Conservation (phyloP, 2,113 vertebrate species). For the Cricetomys ansorgei region DNA sequence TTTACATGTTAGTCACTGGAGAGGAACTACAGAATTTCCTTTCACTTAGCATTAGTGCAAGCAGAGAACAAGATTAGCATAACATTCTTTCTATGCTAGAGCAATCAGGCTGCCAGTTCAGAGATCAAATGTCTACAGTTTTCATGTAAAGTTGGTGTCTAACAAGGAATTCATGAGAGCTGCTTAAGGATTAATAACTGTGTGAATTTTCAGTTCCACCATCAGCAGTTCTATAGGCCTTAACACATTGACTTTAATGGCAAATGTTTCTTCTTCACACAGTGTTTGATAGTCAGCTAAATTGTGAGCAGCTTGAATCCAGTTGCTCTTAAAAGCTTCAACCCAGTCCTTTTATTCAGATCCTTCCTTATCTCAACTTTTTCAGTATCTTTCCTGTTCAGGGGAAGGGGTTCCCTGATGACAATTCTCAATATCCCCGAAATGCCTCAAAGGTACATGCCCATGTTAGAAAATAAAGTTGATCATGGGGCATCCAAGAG, state of each 20-base stretch:
- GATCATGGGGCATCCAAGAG: too few relatives aligned
- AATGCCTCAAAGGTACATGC: too few relatives aligned
- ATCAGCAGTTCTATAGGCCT: background rate
- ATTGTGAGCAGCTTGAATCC: background rate
- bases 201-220: background rate
- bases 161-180: background rate
- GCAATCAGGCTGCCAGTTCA: too few relatives aligned
- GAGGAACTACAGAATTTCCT: too few relatives aligned
- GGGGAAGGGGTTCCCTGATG: too few relatives aligned
- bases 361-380: background rate
- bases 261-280: rapidly evolving
- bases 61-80: too few relatives aligned
- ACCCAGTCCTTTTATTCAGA: background rate
- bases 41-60: too few relatives aligned
- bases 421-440: background rate
- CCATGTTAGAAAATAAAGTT: too few relatives aligned
- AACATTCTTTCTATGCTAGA: too few relatives aligned
- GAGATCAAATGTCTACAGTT: too few relatives aligned
- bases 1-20: too few relatives aligned
- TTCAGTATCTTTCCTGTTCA: background rate
- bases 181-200: background rate
- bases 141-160: background rate
- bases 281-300: background rate
- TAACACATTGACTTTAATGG: background rate
- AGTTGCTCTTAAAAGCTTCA: background rate